A percentile compares a stretch with the other conserved stretches of the same genome.
Evolutionary conservation across 2,888 invertebrate species (phyloP).

Genomic region (Hydriomena furcata): DNA sequence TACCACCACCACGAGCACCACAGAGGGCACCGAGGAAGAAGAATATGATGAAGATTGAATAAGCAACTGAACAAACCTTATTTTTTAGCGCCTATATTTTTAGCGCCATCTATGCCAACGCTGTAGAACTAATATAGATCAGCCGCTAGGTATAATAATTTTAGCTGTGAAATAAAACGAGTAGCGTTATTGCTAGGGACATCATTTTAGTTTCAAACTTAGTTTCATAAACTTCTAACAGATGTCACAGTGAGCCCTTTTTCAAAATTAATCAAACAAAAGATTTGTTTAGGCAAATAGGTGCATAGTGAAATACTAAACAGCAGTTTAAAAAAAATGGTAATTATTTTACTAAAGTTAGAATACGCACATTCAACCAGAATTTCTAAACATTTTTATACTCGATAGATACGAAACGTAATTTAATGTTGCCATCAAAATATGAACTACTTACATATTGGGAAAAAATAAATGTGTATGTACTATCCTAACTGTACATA

Average conservation of each 20-base stretch:
- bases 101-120: slow-evolving; percentile 11
- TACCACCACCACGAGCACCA: slow-evolving; percentile 39
- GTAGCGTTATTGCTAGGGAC: neutral
- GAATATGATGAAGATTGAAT: slow-evolving; percentile 44
- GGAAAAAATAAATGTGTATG: neutral
- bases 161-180: neutral
- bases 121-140: neutral
- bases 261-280: no score
- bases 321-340: no score
- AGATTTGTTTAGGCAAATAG: no score
- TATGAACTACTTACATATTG: neutral
- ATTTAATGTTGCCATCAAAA: slow-evolving; percentile 3
- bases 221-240: neutral
- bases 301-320: no score
- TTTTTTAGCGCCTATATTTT: neutral
- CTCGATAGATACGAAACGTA: neutral
- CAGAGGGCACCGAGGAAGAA: slow-evolving; percentile 49
- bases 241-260: slow-evolving; percentile 3
- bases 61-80: neutral
- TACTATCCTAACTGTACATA: no score
- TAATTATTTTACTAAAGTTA: no score
- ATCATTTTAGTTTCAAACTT: neutral
- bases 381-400: no score
- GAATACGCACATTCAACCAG: no score
- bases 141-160: no score